Evolutionary conservation across 2,888 invertebrate genomes (phyloP), one percentile per base, ranked within the genome.

Genomic region (Trachelus stipa): DNA sequence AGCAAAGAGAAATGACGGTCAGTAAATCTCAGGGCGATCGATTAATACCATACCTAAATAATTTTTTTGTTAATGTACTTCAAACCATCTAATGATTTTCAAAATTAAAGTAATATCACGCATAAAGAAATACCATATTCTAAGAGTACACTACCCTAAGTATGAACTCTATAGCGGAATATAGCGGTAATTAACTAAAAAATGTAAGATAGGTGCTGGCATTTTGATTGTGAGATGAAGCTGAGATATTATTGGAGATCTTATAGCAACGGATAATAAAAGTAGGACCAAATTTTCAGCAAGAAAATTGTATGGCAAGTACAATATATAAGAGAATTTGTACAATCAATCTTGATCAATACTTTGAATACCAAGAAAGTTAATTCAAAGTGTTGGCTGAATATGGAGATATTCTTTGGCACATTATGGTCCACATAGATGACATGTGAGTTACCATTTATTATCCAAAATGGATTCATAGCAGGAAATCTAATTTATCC

Each of bases 341-440:
- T 56, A 56, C 23, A 9, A 23, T 56, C 0, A 23, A 56, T 56
- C 23, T 1, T 23, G 56, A 56, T 56, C 23, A 56, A 23, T 56
- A 23, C 23, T 56, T 23, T 56, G 56, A 56, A 56, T 23, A 23
- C 6, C 23, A 15, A 56, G 56, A 23, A 56, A 56, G 56, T 9
- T 2, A 56, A 56, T 56, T 56, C 23, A 34, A 31, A 68, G 31
- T 31, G 12, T 76, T 31, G 2, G 12, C 34, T 73, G 40, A 34
- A 76, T 34, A 71, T 56, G 9, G 56, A 73, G 11, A 68, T 31
- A 33, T 76, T 33, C 33, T 76, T 76, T 73, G 76, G 76, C 76
- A 76, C 76, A 73, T 56, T 56, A 76, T 31, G 73, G 73, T 76
- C 73, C 56, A 34, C n/a, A 12, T 34, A 73, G 23, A 76, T 68